Evolutionary conservation across 2,113 vertebrate species (phyloP), one percentile per base, ranked within the genome.

Genomic region (Prietella phreatophila): DNA sequence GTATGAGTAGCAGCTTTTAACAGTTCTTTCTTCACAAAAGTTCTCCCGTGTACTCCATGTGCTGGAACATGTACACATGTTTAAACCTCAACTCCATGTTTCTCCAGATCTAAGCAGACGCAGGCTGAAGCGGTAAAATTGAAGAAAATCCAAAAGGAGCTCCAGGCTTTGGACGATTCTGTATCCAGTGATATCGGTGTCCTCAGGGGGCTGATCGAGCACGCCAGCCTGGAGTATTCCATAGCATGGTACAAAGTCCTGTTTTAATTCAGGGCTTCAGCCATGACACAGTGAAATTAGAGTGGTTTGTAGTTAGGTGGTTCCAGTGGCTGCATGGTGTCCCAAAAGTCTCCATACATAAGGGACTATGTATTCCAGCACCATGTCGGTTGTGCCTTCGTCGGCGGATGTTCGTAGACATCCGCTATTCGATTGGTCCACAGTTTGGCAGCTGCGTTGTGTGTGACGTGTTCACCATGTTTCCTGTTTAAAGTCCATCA

Each of bases 171-270:
- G 76, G 98, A 99, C 89, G 96, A 97, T 93, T 96, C 98, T 94
- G 97, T 99, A 50, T 99, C 97, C 19, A 96, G 94, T 84, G 98
- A 98, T 90, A 97, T 99, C 19, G 95, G 96, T 47, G 98, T 99
- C 93, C 95, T 99, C 89, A 94, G 97, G 91, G 96, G 95, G 73
- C 94, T 93, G 80, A 99, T 99, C 0, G 98, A 99, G 82, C 95
- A 99, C 84, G 96, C 97, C 90, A 98, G 97, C 93, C 92, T 97
- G 91, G 97, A 98, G 36, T 99, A 97, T 91, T 96, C 95, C 1
- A 85, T 91, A 4, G 98, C 98, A 88, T 96, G 96, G 98, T 99
- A 85, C 5, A 27, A 10, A 50, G 22, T 56, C 17, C n/a, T 30
- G n/a, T 11, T 20, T 20, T 22, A 8, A 22, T 81, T 58, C n/a